These are phyloP conservation scores for Meda fulgida DNA, from an alignment of 2,797 vertebrate species.

Conservation along the genomic window DNA sequence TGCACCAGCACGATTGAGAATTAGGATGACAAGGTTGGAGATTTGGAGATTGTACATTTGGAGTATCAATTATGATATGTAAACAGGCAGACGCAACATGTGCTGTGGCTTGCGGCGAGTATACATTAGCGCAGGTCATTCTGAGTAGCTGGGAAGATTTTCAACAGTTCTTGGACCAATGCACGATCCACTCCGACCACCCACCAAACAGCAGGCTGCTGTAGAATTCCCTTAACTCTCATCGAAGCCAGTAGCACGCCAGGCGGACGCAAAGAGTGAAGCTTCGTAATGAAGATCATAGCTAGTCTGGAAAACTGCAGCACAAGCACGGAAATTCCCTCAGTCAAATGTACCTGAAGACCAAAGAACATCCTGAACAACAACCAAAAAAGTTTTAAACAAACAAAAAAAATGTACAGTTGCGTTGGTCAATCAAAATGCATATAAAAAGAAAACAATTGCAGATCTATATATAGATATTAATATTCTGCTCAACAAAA, in stretches of 20 bases:
- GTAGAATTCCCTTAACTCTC: slow-evolving; percentile 13
- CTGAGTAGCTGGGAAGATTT: slow-evolving; percentile 63
- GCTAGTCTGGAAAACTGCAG: slow-evolving; percentile 6
- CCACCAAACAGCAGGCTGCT: slow-evolving; percentile 29
- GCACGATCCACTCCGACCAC: slow-evolving; percentile 21
- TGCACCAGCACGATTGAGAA: background rate
- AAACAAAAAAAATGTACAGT: no score
- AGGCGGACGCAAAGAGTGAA: background rate
- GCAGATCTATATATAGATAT: background rate
- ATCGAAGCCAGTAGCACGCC: background rate
- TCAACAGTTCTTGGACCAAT: slow-evolving; percentile 25
- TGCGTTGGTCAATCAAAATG: background rate
- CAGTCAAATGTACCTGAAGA: background rate
- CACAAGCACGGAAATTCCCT: background rate
- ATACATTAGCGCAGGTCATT: slow-evolving; percentile 67
- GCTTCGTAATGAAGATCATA: background rate
- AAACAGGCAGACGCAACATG: slow-evolving; percentile 69
- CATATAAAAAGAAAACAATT: background rate
- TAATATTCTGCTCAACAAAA: background rate
- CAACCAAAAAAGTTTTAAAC: background rate
- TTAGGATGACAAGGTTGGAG: slow-evolving; percentile 26
- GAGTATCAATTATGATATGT: slow-evolving; percentile 72
- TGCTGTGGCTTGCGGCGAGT: slow-evolving; percentile 64
- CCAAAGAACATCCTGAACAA: background rate
- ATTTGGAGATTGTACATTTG: no score